Evolutionary conservation across 2,113 vertebrate species (phyloP), one percentile per base, ranked within the genome.

Genomic region (Calcarius ornatus): DNA sequence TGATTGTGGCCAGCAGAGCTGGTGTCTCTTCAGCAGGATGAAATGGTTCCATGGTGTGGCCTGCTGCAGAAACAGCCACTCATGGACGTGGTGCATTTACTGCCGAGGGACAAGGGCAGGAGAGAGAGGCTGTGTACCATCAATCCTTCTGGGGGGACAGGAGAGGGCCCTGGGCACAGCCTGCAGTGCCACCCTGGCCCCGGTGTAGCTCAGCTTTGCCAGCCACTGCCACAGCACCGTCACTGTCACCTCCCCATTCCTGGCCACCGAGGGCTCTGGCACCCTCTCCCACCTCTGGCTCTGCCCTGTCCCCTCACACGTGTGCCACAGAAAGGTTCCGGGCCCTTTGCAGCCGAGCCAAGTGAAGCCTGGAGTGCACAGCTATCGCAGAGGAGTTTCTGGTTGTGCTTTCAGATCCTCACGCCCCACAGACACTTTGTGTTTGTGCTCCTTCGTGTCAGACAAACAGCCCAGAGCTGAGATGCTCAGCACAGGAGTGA

Each of bases 41-140:
- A 22, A 28, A 2, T 1, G 35, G 22, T 14, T 38, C 28, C 59
- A 1, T 17, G 7, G 23, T 0, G 1, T 3, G 54, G 25, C 31
- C 50, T n/a, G 38, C 68, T 2, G 1, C 6, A 14, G 42, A 19
- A 66, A 40, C 54, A 35, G 53, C 11, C 0, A 2, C 54, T 10
- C 3, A 4, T 0, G 11, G 23, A 15, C 3, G 2, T 7, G 12
- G 0, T 1, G 50, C 2, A 0, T 7, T 51, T 4, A 1, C 10
- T 7, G 30, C 21, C 21, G 21, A 15, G 56, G 61, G 61, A 13
- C 35, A 4, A 3, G 54, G 45, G 14, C 8, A 28, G 45, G 30
- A 19, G 37, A 43, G 35, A 28, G 54, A 11, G 43, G 4, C 30
- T 5, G 0, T 0, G 28, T 0, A 0, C 0, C 3, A 33, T 1